Percentiles rank a stretch among this genome's conserved stretches.
These are phyloP conservation scores for Agonopterix subpropinquella DNA, from an alignment of 2,888 invertebrate species.

Conservation along the genomic window DNA sequence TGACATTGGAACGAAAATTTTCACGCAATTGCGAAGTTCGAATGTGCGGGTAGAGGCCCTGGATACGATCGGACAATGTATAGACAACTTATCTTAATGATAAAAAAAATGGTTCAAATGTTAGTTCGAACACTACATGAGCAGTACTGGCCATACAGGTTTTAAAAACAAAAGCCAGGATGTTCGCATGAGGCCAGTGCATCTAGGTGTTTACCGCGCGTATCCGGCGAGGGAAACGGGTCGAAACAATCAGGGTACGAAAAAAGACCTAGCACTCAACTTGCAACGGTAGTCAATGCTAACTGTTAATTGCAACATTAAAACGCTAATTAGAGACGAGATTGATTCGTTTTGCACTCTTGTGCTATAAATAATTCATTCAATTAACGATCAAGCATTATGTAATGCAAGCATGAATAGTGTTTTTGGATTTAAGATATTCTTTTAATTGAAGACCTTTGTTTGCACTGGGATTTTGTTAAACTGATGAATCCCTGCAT, in stretches of 20 bases:
- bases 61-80: too few species aligned
- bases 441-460: too few species aligned
- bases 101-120: too few species aligned
- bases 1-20: too few species aligned
- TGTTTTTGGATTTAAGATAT: too few species aligned
- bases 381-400: background rate
- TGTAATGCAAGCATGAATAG: too few species aligned
- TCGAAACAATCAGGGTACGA: background rate
- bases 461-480: too few species aligned
- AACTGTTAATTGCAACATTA: background rate
- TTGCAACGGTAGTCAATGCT: background rate
- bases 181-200: conserved; percentile 21
- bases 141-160: conserved; percentile 15
- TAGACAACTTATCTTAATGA: too few species aligned
- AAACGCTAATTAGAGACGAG: background rate
- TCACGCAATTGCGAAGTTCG: too few species aligned
- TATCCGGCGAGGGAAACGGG: conserved; percentile 12
- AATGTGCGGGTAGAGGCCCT: too few species aligned
- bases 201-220: conserved; percentile 14
- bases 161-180: conserved; percentile 29
- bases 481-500: too few species aligned
- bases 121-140: too few species aligned
- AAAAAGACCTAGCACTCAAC: background rate
- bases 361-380: background rate
- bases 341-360: background rate